A percentile compares a stretch with the other conserved stretches of the same genome.
Evolutionary conservation across 2,797 vertebrate genomes (phyloP).

Genomic region (Siniperca scherzeri): DNA sequence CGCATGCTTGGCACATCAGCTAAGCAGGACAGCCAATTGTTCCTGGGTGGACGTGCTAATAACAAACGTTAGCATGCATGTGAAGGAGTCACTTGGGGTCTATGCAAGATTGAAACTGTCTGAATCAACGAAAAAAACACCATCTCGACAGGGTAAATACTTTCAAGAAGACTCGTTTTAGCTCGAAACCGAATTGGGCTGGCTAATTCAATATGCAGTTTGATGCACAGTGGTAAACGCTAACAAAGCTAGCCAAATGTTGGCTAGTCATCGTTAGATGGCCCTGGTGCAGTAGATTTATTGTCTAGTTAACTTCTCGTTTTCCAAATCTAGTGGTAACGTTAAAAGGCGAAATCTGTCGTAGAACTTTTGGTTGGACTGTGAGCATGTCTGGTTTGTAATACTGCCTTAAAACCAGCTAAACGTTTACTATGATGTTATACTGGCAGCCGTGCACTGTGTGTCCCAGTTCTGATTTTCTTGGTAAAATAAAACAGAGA

Average conservation of each 20-base stretch:
- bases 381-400: not conserved
- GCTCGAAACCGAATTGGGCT: accelerated
- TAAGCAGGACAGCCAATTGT: not conserved
- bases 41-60: constrained; percentile 40
- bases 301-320: not conserved
- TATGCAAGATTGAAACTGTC: constrained; percentile 24
- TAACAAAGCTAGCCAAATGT: constrained; percentile 12
- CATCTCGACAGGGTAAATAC: constrained; percentile 20
- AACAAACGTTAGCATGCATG: constrained; percentile 70
- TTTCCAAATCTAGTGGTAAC: not conserved
- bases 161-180: not conserved
- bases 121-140: constrained; percentile 12
- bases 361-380: not conserved
- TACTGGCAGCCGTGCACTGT: not conserved
- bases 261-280: constrained; percentile 27
- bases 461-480: not conserved
- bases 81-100: constrained; percentile 1
- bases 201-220: not conserved
- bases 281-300: not conserved
- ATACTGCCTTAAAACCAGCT: not conserved
- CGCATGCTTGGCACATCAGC: not conserved
- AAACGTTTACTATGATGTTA: not conserved
- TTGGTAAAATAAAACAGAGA: not conserved
- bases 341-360: not conserved
- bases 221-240: not conserved